Base-by-base conservation (phyloP, 2,797 vertebrate genomes). In the Pseudochaenichthys georgianus region DNA sequence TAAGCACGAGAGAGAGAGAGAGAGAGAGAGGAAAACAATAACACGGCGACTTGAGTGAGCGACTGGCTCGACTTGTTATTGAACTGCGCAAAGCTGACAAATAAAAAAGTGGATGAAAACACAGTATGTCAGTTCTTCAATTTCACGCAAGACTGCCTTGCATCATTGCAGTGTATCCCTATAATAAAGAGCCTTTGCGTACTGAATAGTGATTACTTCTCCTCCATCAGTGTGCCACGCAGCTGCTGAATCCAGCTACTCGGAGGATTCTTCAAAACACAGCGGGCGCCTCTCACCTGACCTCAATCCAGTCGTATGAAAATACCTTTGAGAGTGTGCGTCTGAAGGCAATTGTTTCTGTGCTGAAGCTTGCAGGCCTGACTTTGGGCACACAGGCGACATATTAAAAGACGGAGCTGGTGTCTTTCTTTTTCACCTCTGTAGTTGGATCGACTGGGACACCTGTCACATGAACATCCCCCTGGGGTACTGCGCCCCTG, bases 91-190 rank as follows among this genome's bases (percentile, higher is more conserved):
- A 88, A 93, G 88, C 87, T 89, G 87, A 89, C 82, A 91, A 89
- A 90, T 84, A 92, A 90, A 91, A 91, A 89, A 75, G 61, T 72
- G 87, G 88, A 92, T 82, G 90, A 93, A 93, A 94, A 94, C 89
- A 92, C 84, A 88, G 76, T 81, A 85, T 92, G 94, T 94, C 92
- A 90, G 84, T 94, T 94, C 92, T 95, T 94, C 94, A 95, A 96
- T 96, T 95, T 95, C 95, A 95, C 66, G 91, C 90, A 85, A 89
- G 91, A 82, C 73, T 80, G 90, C 87, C 74, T 90, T 88, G 92
- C 93, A 94, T 95, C 92, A 94, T 94, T 88, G 92, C 88, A 61
- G 83, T 87, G 84, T 91, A 92, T 93, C 86, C 88, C 80, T 76
- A 82, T 94, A 94, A 94, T 93, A 95, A 93, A 93, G 88, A 92